Evolutionary conservation across 2,113 vertebrate species (phyloP), one percentile per base, ranked within the genome.

Genomic region (Columba janthina): DNA sequence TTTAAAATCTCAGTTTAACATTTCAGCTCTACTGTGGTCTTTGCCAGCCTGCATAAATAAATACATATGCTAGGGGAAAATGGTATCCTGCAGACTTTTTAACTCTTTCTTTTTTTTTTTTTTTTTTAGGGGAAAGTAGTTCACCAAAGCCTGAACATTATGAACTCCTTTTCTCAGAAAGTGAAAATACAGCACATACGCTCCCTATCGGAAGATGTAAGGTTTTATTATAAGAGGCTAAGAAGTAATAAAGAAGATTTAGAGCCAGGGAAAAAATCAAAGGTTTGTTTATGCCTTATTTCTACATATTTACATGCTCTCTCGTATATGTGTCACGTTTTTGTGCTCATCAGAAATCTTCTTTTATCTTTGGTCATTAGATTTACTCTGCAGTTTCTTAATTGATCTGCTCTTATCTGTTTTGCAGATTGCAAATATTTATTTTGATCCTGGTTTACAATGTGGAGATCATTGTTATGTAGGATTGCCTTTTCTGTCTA

Each of bases 111-210:
- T 95, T 93, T 70, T 51, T 38, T 40, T n/a, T n/a, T 97, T 65
- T 77, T 38, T 40, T 40, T 40, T 40, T 40, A 99, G 99, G 99
- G 99, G 16, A 99, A 99, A 96, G 94, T 99, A 51, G 99, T 99
- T 95, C 99, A 99, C 97, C 99, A 99, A 73, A 98, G 98, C 96
- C 98, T 99, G 96, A 99, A 98, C 96, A 96, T 99, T 73, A 98
- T 99, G 98, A 99, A 99, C 97, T 99, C 99, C 83, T 99, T 99
- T 96, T 99, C 99, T 91, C 99, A 99, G 97, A 99, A 98, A 97
- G 99, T 99, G 86, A 98, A 99, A 94, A 98, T 99, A 89, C 99
- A 99, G 65, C 99, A 99, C 94, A 98, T 99, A 96, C 98, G 98
- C 72, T 99, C 99, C 48, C 98, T 99, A 62, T 98, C 99, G 5